Base-by-base conservation (phyloP, 2,888 invertebrate species). In the Cheiracanthium punctorium region DNA sequence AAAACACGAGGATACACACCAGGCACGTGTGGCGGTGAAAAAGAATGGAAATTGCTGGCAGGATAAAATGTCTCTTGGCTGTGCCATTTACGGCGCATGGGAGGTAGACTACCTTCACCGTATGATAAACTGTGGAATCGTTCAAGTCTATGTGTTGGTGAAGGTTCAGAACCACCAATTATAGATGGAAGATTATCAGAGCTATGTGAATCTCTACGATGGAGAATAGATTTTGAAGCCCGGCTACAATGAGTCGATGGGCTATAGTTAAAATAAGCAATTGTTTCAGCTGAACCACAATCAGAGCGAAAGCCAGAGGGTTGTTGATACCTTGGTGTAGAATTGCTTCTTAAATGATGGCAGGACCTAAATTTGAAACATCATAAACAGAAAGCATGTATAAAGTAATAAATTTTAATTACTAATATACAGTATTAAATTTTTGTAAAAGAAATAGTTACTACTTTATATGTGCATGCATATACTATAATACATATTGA, bases 1-100 rank as follows among this genome's bases (percentile, higher is more conserved):
- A 81, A 29, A 24, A 65, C 20, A 0, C 86, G 30, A 24, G 81
- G 80, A 33, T 77, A 52, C 8, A 88, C 75, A 30, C 85, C 84
- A 17, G 88, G 88, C 12, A 87, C 69, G 41, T 79, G 73, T 14
- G 82, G 79, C 0, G 80, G 82, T 0, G 82, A 80, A 65, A 82
- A 74, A 10, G 43, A 28, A 67, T 74, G 74, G 32, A 43, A 52
- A 20, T 24, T 73, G 32, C 17, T 69, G 7, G 28, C 20, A 7
- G 81, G 88, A n/a, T 76, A 58, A 37, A 88, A 87, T 48, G 70
- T 84, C 41, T 88, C 88, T 67, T 88, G 88, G 43, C 88, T 88
- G 58, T 87, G 87, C 88, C 88, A 88, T 37, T 84, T 82, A 12
- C 87, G 71, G 12, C 88, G 72, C 86, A 88, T 87, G 10, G 87